phyloP scores from a whole-genome alignment of 2,113 vertebrate species.

The Mustela nigripes region DNA sequence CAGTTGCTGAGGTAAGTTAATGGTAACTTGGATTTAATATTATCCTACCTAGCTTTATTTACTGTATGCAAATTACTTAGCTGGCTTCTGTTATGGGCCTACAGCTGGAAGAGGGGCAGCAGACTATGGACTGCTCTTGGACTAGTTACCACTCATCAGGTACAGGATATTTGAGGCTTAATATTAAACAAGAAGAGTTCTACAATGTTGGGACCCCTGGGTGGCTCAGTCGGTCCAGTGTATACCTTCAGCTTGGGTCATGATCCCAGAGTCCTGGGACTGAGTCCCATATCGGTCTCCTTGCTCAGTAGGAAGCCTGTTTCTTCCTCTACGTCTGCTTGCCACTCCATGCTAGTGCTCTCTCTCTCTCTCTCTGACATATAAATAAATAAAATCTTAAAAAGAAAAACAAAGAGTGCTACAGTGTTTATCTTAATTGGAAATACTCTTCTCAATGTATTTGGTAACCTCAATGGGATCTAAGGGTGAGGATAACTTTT shows the following conservation, averaged over 20 bases:
- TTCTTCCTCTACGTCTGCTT: too few species aligned
- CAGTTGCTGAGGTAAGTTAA: background rate
- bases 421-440: background rate
- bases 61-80: background rate
- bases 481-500: slow-evolving; percentile 4
- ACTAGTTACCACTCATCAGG: background rate
- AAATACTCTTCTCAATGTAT: background rate
- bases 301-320: too few species aligned
- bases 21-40: background rate
- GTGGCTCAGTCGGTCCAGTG: too few species aligned
- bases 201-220: background rate
- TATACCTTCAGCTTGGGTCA: too few species aligned
- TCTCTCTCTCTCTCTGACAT: too few species aligned
- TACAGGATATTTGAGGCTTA: background rate
- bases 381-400: too few species aligned
- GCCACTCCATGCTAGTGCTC: too few species aligned
- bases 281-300: too few species aligned
- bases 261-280: too few species aligned
- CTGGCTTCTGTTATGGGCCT: background rate
- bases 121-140: background rate
- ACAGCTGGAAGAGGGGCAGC: background rate
- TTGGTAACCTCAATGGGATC: background rate
- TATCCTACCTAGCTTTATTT: background rate
- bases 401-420: background rate
- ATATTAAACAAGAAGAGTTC: background rate